Conservation (phyloP, 2,888 invertebrate genomes). For the Epicampocera succincta region DNA sequence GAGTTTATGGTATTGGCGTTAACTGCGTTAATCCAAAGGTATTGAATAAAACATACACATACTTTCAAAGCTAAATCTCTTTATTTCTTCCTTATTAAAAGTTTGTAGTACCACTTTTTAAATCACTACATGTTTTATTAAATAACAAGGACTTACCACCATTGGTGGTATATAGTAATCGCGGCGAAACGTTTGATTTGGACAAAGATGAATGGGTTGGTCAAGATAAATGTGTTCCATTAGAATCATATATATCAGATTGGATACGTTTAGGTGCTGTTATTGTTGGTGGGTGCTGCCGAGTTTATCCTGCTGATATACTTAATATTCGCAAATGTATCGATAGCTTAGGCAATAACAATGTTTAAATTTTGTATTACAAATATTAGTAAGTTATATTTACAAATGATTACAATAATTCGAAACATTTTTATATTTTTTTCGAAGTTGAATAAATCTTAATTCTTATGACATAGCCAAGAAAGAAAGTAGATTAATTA, state of each 20-base stretch:
- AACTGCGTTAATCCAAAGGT: conserved; percentile 90
- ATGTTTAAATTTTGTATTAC: conserved; percentile 53
- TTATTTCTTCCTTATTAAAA: conserved; percentile 70
- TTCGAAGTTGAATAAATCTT: too few species aligned
- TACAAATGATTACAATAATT: neutral
- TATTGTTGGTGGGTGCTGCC: conserved; percentile 95
- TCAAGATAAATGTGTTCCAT: conserved; percentile 85
- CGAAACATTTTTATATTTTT: too few species aligned
- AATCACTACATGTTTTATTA: conserved; percentile 81
- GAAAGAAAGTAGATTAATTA: too few species aligned
- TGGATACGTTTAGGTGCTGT: conserved; percentile 91
- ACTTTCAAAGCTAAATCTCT: neutral
- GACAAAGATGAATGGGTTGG: conserved; percentile 84
- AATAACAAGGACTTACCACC: conserved; percentile 85
- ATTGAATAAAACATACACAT: neutral
- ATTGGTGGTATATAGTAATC: conserved; percentile 95
- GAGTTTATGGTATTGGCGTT: conserved; percentile 91
- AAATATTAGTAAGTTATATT: conserved; percentile 20
- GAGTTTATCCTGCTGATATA: conserved; percentile 91
- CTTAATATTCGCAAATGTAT: conserved; percentile 84
- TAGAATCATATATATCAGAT: conserved; percentile 87
- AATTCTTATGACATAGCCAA: too few species aligned
- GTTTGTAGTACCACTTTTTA: conserved; percentile 84
- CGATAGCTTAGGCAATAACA: conserved; percentile 72
- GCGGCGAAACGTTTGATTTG: conserved; percentile 84